Evolutionary conservation across 2,888 invertebrate genomes (phyloP).

Genomic region (Andrena fulva): DNA sequence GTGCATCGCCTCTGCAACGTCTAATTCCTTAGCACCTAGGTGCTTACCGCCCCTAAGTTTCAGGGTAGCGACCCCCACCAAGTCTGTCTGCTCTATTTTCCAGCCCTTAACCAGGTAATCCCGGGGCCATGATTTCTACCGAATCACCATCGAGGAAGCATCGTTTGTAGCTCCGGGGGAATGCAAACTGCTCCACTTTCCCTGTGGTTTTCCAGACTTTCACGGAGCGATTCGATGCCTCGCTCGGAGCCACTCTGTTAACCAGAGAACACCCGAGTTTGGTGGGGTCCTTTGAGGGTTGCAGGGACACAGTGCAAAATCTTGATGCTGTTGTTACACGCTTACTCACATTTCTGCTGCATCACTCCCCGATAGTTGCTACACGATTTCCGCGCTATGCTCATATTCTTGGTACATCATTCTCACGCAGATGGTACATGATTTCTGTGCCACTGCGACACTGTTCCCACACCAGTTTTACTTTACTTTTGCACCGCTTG

Average conservation of each 20-base stretch:
- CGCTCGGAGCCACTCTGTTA: constrained; percentile 12
- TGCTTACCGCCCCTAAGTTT: constrained; percentile 52
- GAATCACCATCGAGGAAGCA: constrained; percentile 52
- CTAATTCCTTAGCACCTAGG: constrained; percentile 62
- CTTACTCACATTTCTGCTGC: too few species aligned
- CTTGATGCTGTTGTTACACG: too few species aligned
- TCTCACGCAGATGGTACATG: too few species aligned
- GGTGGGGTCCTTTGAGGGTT: background rate
- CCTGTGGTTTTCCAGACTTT: constrained; percentile 24
- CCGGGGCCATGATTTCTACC: constrained; percentile 57
- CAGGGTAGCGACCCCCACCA: constrained; percentile 34
- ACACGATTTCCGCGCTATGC: too few species aligned
- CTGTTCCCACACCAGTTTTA: too few species aligned
- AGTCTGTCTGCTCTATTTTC: constrained; percentile 26
- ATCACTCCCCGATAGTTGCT: too few species aligned
- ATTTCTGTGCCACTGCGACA: too few species aligned
- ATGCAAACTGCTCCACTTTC: constrained; percentile 25
- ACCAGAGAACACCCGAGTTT: background rate
- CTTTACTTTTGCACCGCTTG: too few species aligned
- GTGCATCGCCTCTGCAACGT: constrained; percentile 46
- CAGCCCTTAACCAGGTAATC: constrained; percentile 31
- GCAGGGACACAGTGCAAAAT: background rate
- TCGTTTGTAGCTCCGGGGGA: constrained; percentile 22
- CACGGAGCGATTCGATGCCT: constrained; percentile 18
- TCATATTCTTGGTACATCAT: too few species aligned